Evolutionary conservation across 1,140 invertebrate genomes (phyloP).

Genomic region (Neodiprion virginianus): DNA sequence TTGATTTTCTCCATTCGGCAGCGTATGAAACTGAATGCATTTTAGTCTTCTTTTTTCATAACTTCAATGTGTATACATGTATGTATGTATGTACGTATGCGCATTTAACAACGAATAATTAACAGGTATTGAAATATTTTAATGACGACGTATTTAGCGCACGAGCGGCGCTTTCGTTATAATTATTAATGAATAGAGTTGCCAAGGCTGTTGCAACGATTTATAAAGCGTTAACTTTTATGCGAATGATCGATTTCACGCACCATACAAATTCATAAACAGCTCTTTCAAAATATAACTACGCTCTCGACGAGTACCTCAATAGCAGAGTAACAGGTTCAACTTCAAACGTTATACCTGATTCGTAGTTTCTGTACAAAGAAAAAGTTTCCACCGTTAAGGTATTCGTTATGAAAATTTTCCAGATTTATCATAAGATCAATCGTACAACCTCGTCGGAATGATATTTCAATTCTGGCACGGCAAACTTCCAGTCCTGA

Average conservation of each 20-base stretch:
- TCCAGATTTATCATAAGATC: too few species aligned
- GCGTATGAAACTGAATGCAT: constrained; percentile 56
- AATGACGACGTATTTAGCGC: constrained; percentile 54
- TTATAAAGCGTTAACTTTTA: neutral
- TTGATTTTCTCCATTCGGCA: constrained; percentile 55
- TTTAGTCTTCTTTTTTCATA: constrained; percentile 40
- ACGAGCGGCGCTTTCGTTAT: neutral
- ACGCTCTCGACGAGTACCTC: neutral
- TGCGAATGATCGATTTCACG: neutral
- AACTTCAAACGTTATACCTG: neutral
- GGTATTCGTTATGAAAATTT: too few species aligned
- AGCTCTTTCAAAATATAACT: neutral
- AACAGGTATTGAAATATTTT: constrained; percentile 60
- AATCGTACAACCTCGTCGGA: too few species aligned
- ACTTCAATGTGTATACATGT: neutral
- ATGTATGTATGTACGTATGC: neutral
- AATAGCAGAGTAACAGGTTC: neutral
- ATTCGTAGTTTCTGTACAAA: too few species aligned
- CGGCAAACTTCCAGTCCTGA: too few species aligned
- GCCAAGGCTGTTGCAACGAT: neutral
- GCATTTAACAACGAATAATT: constrained; percentile 52
- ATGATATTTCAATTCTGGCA: too few species aligned
- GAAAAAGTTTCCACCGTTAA: too few species aligned
- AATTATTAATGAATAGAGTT: constrained; percentile 3
- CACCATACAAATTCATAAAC: neutral